Conservation (phyloP, 2,113 vertebrate genomes). For the Esox niger region DNA sequence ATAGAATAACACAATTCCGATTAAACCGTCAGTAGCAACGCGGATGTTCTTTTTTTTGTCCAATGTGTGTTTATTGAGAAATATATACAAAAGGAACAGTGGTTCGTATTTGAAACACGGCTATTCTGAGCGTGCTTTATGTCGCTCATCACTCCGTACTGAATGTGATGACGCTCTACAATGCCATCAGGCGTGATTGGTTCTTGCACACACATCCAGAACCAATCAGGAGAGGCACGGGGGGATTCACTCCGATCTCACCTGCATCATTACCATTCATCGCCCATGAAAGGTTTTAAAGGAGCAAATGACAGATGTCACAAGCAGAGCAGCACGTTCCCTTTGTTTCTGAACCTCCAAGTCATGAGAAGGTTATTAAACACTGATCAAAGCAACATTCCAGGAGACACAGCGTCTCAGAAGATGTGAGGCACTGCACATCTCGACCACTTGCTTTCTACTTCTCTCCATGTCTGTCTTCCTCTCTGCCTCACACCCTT, state of each 20-base stretch:
- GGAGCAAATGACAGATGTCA: conserved; percentile 7
- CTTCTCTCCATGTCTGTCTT: neutral
- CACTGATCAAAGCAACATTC: conserved; percentile 41
- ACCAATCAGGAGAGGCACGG: neutral
- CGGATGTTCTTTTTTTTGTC: too few species aligned
- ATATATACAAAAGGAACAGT: too few species aligned
- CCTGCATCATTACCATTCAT: neutral
- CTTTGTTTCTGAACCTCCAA: conserved; percentile 26
- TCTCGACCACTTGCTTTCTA: neutral
- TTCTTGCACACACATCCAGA: too few species aligned
- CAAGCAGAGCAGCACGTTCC: neutral
- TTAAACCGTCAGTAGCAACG: too few species aligned
- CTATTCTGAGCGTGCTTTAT: too few species aligned
- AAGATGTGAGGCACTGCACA: conserved; percentile 2
- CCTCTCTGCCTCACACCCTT: neutral
- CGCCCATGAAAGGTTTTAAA: neutral
- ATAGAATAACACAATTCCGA: too few species aligned
- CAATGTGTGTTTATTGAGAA: too few species aligned
- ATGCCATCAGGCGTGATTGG: too few species aligned
- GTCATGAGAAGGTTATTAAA: conserved; percentile 47
- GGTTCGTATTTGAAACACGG: too few species aligned
- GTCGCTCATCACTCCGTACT: too few species aligned
- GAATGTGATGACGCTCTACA: too few species aligned
- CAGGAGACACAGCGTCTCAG: conserved; percentile 24
- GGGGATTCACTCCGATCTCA: neutral